Evolutionary conservation across 2,797 vertebrate genomes (phyloP).

Genomic region (Spondyliosoma cantharus): DNA sequence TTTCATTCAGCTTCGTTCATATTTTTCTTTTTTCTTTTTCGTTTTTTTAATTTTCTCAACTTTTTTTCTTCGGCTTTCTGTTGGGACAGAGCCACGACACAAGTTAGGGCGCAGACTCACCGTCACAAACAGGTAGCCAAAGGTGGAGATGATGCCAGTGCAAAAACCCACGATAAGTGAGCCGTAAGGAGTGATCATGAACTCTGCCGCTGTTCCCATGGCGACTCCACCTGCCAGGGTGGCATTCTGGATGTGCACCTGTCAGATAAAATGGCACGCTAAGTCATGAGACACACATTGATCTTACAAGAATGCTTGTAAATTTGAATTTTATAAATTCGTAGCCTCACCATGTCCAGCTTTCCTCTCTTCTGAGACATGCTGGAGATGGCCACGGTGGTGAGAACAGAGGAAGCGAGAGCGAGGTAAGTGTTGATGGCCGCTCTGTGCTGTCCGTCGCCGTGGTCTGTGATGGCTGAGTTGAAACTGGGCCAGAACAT

Average conservation of each 20-base stretch:
- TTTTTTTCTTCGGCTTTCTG: background rate
- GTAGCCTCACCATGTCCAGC: slow-evolving; percentile 90
- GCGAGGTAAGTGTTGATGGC: slow-evolving; percentile 94
- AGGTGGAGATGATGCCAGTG: slow-evolving; percentile 90
- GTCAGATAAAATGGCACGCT: slow-evolving; percentile 27
- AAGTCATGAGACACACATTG: background rate
- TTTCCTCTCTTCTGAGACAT: slow-evolving; percentile 90
- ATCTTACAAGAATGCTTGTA: background rate
- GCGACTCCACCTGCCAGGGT: slow-evolving; percentile 94
- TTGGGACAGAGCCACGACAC: background rate
- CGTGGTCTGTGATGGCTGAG: slow-evolving; percentile 89
- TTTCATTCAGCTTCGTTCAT: background rate
- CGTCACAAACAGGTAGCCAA: slow-evolving; percentile 89
- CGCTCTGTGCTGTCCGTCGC: slow-evolving; percentile 92
- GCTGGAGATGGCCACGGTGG: slow-evolving; percentile 91
- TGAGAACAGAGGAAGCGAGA: slow-evolving; percentile 90
- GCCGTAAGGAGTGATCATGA: slow-evolving; percentile 94
- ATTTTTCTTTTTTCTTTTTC: background rate
- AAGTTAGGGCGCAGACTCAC: slow-evolving; percentile 82
- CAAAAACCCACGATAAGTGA: slow-evolving; percentile 92
- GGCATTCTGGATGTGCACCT: slow-evolving; percentile 98
- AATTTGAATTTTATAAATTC: background rate
- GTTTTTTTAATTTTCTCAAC: background rate
- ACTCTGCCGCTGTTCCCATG: slow-evolving; percentile 93
- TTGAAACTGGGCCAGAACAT: slow-evolving; percentile 99